Evolutionary conservation across 2,797 vertebrate genomes (phyloP), one percentile per base, ranked within the genome.

Genomic region (Australoheros facetus): DNA sequence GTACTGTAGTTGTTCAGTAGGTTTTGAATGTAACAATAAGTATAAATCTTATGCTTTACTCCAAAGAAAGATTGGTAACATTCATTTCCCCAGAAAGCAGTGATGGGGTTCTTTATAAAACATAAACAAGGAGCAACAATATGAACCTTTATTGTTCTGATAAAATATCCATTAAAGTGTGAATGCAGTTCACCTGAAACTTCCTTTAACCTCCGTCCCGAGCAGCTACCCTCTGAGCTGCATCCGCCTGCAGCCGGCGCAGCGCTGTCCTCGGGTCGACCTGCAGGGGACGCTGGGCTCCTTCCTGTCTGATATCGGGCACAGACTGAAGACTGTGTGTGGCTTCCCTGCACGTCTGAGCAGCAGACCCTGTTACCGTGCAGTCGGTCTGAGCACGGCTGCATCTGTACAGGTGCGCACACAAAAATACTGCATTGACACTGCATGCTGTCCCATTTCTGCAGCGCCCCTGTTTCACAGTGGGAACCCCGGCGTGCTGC

Each of bases 161-260:
- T 2, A 14, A 60, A 60, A 9, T 39, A 19, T 60, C n/a, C 26
- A 42, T 11, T 28, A 12, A 66, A 19, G 37, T 48, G 26, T 26
- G 21, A 62, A 16, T 37, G 8, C 34, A 60, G 32, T 60, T 62
- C 57, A 37, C 32, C n/a, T n/a, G 37, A 58, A 2, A 23, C 5
- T 9, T 57, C 64, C 83, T 75, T 80, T 64, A 75, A 48, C 78
- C 19, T 21, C 8, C 4, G 0, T 16, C 17, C 23, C 1, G 55
- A 30, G 37, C 80, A 98, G 96, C 12, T 99, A 98, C 80, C 98
- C 97, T 56, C 88, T 97, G 84, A 95, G 90, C 87, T 99, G 97
- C 59, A 87, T 99, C 84, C 96, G 97, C 89, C 96, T 96, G 87
- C 96, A 96, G 85, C 96, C 96, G 1, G 70, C 95, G 37, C 96